Evolutionary conservation across 2,888 invertebrate genomes (phyloP).

Genomic region (Shargacucullia verbasci): DNA sequence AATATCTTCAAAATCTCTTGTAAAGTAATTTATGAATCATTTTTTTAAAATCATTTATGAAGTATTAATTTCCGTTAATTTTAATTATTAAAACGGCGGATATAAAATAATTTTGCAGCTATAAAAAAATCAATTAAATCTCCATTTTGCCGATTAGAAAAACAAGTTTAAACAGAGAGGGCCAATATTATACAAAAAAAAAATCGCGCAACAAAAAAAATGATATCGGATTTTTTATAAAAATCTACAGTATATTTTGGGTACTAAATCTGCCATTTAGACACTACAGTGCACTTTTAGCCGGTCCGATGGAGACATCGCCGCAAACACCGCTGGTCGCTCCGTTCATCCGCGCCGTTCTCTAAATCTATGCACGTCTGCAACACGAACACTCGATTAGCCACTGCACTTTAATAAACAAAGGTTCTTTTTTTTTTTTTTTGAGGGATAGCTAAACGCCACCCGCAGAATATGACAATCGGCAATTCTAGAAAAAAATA

Average conservation of each 20-base stretch:
- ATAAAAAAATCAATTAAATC: no score
- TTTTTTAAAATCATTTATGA: no score
- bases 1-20: no score
- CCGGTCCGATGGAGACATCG: conserved; percentile 54
- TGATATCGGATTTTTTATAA: neutral
- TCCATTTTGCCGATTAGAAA: no score
- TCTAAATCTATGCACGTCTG: conserved; percentile 42
- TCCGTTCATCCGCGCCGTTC: conserved; percentile 49
- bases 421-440: conserved; percentile 9
- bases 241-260: no score
- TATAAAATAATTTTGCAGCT: no score
- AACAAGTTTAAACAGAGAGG: no score
- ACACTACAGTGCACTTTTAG: conserved; percentile 33
- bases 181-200: neutral
- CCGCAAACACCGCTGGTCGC: conserved; percentile 47
- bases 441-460: conserved; percentile 49
- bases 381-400: conserved; percentile 50
- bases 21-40: no score
- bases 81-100: no score
- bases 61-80: no score
- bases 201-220: conserved; percentile 8
- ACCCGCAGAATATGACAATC: conserved; percentile 84
- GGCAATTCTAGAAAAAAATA: conserved; percentile 52
- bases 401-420: conserved; percentile 40
- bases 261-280: neutral